Evolutionary conservation across 2,888 invertebrate genomes (phyloP), one percentile per base, ranked within the genome.

Genomic region (Dolomedes plantarius): DNA sequence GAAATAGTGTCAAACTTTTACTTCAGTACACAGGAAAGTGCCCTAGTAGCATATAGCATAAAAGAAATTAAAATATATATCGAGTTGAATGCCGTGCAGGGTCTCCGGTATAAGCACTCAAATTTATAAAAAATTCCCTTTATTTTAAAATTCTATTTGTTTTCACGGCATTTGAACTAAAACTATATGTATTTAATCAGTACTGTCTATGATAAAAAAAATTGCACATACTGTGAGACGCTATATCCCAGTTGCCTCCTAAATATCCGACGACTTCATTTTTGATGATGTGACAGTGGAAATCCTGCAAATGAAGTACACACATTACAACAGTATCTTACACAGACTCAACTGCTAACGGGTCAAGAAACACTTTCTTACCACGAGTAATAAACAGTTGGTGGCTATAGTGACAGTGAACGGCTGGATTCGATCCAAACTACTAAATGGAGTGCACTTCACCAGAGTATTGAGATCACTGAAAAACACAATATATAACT

Each of bases 251-350:
- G 82, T 95, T 95, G 2, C 98, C 98, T 73, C 96, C 98, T 73
- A 98, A 92, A 91, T 98, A 98, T n/a, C 98, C 98, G 90, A 96
- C 96, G 16, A 98, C 96, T 93, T 98, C 98, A 89, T 95, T 95
- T 90, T 95, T 95, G n/a, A 96, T 96, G 89, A 98, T 93, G 92
- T 98, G 98, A 90, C 97, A 96, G 91, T 98, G 98, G 89, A 98
- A 95, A 91, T 98, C 98, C 90, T 87, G 36, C 7, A 75, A 72
- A 1, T 72, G 36, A 13, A n/a, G n/a, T n/a, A n/a, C n/a, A n/a
- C n/a, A n/a, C n/a, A n/a, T 46, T 46, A 1, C n/a, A n/a, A n/a
- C n/a, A n/a, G n/a, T n/a, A n/a, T n/a, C n/a, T 6, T 36, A 31
- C 9, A 41, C 7, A 11, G 7, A 41, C 41, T 41, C 7, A 7